These are phyloP conservation scores for Neolamprologus tretocephalus DNA, from an alignment of 2,113 vertebrate species.

Conservation along the genomic window DNA sequence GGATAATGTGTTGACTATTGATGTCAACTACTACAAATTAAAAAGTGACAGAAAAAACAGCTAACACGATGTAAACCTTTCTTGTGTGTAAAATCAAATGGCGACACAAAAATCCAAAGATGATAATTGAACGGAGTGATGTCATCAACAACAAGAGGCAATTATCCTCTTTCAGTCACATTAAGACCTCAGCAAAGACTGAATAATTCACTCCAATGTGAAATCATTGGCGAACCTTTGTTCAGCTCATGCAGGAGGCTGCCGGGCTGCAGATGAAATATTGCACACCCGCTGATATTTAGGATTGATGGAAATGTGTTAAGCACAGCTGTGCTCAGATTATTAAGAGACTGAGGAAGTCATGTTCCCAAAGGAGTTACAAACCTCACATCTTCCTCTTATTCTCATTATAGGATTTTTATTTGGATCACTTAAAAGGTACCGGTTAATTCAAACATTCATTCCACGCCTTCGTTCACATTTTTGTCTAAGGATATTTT, in stretches of 20 bases:
- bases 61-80: not conserved
- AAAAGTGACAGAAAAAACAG: not conserved
- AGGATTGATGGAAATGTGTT: not conserved
- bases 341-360: not conserved
- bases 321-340: not conserved
- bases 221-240: not conserved
- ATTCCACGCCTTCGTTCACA: not conserved
- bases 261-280: not conserved
- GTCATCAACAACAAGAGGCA: not conserved
- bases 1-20: not conserved
- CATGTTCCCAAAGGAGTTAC: not conserved
- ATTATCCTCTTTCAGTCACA: not conserved
- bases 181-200: not conserved
- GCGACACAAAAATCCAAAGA: not conserved
- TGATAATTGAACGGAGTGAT: not conserved
- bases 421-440: not conserved
- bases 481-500: not conserved
- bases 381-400: not conserved
- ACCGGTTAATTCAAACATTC: not conserved
- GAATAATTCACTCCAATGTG: not conserved
- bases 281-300: not conserved
- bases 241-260: not conserved
- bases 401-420: not conserved
- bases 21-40: not conserved
- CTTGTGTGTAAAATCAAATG: not conserved